Base-by-base conservation (phyloP, 2,888 invertebrate genomes). In the Leptarthrus brevirostris region DNA sequence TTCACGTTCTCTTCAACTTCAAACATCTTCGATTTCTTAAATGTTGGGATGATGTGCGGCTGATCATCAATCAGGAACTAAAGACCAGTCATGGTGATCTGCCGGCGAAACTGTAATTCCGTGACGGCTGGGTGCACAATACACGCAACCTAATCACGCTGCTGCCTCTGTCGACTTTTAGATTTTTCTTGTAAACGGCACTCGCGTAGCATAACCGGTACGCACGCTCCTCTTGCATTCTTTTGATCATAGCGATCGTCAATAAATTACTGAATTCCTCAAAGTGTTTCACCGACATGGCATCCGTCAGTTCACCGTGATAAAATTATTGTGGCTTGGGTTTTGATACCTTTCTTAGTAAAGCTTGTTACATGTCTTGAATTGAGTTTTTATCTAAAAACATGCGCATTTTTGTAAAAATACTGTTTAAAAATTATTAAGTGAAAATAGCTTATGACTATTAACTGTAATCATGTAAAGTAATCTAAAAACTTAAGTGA, bases 261-360 rank as follows among this genome's bases (percentile, higher is more conserved):
- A 79, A 80, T 79, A 79, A 80, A 79, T 80, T 79, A 79, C 79
- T 78, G 77, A 78, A 79, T 79, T 79, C 79, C 79, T 78, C 79
- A 80, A 79, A 80, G 80, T 80, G 79, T 79, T 79, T 79, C 76
- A 79, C 79, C 79, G 79, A 79, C 79, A 79, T 79, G 79, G 78
- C 78, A 78, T 78, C 76, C 77, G 77, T 78, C 77, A 77, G 76
- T 78, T 76, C 76, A 77, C 75, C 77, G 75, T 77, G 78, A 78
- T 77, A 76, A 76, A 78, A 78, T 78, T 78, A 77, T 78, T 77
- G 77, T 77, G 76, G 75, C 74, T 75, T 77, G 76, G 76, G 75
- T 76, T 61, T 36, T 61, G 36, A 61, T 61, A 61, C 47, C 47
- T 1, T 47, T 16, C 5, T 47, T n/a, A n/a, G n/a, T n/a, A n/a